Base-by-base conservation (phyloP, 2,888 invertebrate genomes). In the Oscheius sp. region DNA sequence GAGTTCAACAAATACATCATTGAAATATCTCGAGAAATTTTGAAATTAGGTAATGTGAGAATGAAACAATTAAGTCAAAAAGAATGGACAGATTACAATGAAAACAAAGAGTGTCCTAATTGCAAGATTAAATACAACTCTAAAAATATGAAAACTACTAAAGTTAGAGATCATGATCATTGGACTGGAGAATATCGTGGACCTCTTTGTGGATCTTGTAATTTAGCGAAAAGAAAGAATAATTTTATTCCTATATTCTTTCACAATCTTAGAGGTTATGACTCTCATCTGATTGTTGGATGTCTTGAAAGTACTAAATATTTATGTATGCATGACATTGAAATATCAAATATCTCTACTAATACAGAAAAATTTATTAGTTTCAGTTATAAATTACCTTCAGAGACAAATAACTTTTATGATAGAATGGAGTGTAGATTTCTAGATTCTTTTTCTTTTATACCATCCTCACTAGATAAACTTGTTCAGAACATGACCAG, bases 261-360 rank as follows among this genome's bases (percentile, higher is more conserved):
- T n/a, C n/a, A n/a, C n/a, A n/a, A n/a, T n/a, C 65, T 73, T 4
- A 76, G 36, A 68, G 76, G 76, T 36, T 76, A 75, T 70, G 76
- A 76, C 41, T 75, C 74, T 45, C 76, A 76, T 65, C 51, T 68
- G 2, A 76, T 76, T 71, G n/a, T 72, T 41, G 65, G 72, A 28
- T 26, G 38, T 68, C 59, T 32, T 47, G 54, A 61, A 5, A 70
- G 70, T 64, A 64, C 32, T 59, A 63, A 68, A 44, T 67, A 62
- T 44, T 50, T 71, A 33, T 36, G 57, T 14, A 32, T 68, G 14
- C 8, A 57, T 44, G 38, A 63, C 28, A 72, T 75, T 12, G 56
- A 59, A 3, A 64, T 75, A 14, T 44, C 45, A 56, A 59, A 33
- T 28, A 74, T 74, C 49, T 65, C 76, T 45, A 68, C 64, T 47